Conservation (phyloP, 2,797 vertebrate genomes). For the Xenentodon cancila region DNA sequence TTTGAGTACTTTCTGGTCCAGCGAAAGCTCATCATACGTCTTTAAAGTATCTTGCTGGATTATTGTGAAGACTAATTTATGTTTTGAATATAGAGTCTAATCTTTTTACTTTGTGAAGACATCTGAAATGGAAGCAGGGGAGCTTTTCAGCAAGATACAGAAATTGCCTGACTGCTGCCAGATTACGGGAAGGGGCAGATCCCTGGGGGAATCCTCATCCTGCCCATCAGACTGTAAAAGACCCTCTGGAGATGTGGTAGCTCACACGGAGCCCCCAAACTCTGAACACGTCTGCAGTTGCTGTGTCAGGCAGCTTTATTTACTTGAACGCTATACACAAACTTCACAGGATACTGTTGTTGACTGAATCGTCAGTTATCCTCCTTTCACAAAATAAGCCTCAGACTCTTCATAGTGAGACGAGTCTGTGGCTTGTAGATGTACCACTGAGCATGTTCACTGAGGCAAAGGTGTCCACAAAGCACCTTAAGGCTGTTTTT, state of each 20-base stretch:
- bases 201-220: constrained; percentile 21
- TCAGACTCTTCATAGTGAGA: constrained; percentile 20
- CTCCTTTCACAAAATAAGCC: constrained; percentile 6
- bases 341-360: constrained; percentile 21
- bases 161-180: constrained; percentile 6
- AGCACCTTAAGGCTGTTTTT: constrained; percentile 23
- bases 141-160: neutral
- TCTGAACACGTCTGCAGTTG: constrained; percentile 20
- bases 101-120: too few relatives aligned
- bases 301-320: constrained; percentile 39
- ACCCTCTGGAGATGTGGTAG: constrained; percentile 28
- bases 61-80: too few relatives aligned
- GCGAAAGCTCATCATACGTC: neutral
- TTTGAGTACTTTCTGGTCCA: neutral
- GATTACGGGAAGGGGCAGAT: constrained; percentile 26
- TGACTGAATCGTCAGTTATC: constrained; percentile 23
- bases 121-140: too few relatives aligned
- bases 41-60: too few relatives aligned
- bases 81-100: too few relatives aligned
- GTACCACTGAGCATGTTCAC: constrained; percentile 47
- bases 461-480: constrained; percentile 26
- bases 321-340: constrained; percentile 32
- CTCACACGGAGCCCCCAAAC: constrained; percentile 30
- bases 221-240: constrained; percentile 34
- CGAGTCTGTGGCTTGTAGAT: constrained; percentile 3